phyloP scores from a whole-genome alignment of 2,113 vertebrate species.

The Variabilichromis moorii region DNA sequence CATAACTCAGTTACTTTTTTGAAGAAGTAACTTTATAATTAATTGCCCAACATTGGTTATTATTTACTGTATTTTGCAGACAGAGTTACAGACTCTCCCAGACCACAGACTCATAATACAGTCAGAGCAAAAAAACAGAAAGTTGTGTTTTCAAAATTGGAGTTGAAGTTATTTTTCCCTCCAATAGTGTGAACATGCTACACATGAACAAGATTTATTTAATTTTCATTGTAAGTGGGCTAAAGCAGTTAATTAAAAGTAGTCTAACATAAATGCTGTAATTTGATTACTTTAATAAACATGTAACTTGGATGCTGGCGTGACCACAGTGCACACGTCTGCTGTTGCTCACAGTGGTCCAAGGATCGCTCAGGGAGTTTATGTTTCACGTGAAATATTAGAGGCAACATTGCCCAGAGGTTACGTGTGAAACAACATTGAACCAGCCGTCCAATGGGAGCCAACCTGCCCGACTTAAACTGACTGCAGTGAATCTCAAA shows the following conservation, averaged over 20 bases:
- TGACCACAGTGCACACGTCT: background rate
- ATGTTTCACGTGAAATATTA: background rate
- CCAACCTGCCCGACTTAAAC: background rate
- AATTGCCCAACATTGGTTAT: rapidly evolving
- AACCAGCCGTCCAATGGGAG: background rate
- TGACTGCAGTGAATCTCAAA: background rate
- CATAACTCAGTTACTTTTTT: rapidly evolving
- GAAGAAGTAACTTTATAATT: too few relatives aligned
- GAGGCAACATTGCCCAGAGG: background rate
- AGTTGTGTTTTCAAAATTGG: too few relatives aligned
- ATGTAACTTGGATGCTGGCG: background rate
- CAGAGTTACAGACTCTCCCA: too few relatives aligned
- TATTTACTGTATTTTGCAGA: rapidly evolving
- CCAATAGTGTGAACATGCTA: rapidly evolving
- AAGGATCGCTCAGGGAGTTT: background rate
- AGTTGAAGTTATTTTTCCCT: too few relatives aligned
- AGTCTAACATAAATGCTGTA: background rate
- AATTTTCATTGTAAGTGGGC: background rate
- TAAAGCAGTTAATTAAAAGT: background rate
- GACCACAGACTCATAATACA: too few relatives aligned
- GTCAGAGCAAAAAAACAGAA: too few relatives aligned
- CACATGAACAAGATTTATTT: too few relatives aligned
- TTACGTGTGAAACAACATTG: background rate
- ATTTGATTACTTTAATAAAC: background rate
- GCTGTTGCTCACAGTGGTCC: background rate